Base-by-base conservation (phyloP, 2,113 vertebrate species). In the Potamarius usumacintae region DNA sequence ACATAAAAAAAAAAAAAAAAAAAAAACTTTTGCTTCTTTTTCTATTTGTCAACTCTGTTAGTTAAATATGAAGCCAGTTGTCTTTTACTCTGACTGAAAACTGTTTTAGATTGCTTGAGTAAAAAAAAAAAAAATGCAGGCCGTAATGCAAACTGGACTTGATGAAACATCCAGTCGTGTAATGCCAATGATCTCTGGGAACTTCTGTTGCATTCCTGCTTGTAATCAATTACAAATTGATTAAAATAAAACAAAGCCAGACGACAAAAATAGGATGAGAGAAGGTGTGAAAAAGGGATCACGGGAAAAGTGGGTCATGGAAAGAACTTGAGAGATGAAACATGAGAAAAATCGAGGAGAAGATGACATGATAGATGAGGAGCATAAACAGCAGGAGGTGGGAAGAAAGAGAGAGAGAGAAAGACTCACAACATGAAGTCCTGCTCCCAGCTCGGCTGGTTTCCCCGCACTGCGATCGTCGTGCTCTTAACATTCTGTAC, bases 401-500 rank as follows among this genome's bases (percentile, higher is more conserved):
- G 86, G 50, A 72, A 91, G 85, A 79, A 58, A 42, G 78, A 89
- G 27, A 72, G 52, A 74, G 87, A 84, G 76, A 87, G 85, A 89
- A 85, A 84, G 82, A 97, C 98, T 99, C 94, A 99, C 98, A 99
- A 99, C 98, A 99, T 99, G 94, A 99, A 99, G 93, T 99, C 98
- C 90, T 99, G 98, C 91, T 99, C 98, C 98, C 98, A 99, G 94
- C 97, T 96, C 74, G 98, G 98, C 95, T 97, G 92, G 94, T 95
- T 97, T 90, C 98, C 98, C 55, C 98, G 94, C 84, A 99, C 98
- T 0, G 98, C 96, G 0, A 99, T 97, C 52, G 98, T 99, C 6
- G 98, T 99, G 94, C 98, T 99, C 95, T 99, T 99, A 92, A 99
- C 97, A 97, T 99, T 99, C 94, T 99, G 98, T 52, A 99, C 98